These are phyloP conservation scores for Loris lydekkerianus DNA, from an alignment of 2,797 vertebrate species.

Conservation along the genomic window DNA sequence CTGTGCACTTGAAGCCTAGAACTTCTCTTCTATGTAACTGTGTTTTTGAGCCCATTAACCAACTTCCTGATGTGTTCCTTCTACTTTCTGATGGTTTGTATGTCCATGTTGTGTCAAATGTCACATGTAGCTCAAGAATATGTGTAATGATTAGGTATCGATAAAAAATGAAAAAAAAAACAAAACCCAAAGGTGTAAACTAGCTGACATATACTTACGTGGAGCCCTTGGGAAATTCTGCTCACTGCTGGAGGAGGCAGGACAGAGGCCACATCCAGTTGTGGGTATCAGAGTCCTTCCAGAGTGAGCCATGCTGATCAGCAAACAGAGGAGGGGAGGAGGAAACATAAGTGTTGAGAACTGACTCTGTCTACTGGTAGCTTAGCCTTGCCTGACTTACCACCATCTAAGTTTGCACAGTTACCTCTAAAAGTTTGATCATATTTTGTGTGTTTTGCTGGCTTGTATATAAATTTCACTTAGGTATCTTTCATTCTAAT, in stretches of 20 bases:
- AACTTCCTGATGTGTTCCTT: too few species aligned
- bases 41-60: too few species aligned
- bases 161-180: neutral
- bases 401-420: neutral
- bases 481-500: neutral
- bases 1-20: too few species aligned
- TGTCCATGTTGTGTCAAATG: neutral
- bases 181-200: accelerated
- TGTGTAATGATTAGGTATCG: neutral
- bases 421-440: accelerated
- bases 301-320: accelerated
- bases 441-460: neutral
- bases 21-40: too few species aligned
- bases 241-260: too few species aligned
- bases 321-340: too few species aligned
- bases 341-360: neutral
- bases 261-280: accelerated
- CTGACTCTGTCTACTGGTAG: accelerated
- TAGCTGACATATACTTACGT: too few species aligned
- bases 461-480: neutral
- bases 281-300: neutral
- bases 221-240: neutral
- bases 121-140: neutral
- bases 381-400: neutral
- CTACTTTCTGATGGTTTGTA: too few species aligned